A percentile compares a stretch with the other conserved stretches of the same genome.
These are phyloP conservation scores for Eremophila alpestris DNA, from an alignment of 2,797 vertebrate genomes.

Conservation along the genomic window DNA sequence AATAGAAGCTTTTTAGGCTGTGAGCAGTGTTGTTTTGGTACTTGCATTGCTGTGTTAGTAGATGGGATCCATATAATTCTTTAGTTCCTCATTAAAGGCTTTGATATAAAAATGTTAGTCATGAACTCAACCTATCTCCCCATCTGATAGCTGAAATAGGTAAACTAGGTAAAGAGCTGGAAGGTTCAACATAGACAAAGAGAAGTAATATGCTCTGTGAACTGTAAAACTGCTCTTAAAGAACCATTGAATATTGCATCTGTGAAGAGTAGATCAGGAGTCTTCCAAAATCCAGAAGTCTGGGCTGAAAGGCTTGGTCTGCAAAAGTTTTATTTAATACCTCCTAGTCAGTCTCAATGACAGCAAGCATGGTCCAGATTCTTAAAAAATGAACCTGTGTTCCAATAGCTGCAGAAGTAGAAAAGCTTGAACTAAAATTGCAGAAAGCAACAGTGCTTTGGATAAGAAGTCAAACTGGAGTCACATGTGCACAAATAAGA, in stretches of 20 bases:
- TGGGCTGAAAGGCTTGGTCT: accelerated
- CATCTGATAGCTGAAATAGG: not conserved
- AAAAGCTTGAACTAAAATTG: not conserved
- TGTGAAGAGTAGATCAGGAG: not conserved
- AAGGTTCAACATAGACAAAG: not conserved
- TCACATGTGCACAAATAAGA: not conserved
- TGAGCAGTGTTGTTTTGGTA: not conserved
- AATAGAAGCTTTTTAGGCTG: not conserved
- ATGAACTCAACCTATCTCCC: not conserved
- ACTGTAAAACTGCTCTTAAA: not conserved
- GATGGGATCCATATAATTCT: not conserved
- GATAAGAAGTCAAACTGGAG: not conserved
- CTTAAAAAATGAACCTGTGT: not conserved
- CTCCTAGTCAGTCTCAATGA: not conserved
- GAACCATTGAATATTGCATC: not conserved
- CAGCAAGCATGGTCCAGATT: not conserved
- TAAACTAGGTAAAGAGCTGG: not conserved
- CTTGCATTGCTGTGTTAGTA: not conserved
- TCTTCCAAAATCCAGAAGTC: not conserved
- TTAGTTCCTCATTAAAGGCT: not conserved
- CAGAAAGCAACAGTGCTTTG: not conserved
- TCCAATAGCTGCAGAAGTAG: not conserved
- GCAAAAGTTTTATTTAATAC: not conserved
- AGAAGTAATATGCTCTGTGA: not conserved
- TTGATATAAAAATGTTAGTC: not conserved